Evolutionary conservation across 37 sponge, comb jelly and placozoan species (phyloP).

Genomic region (Diacarnus erythraeanus): DNA sequence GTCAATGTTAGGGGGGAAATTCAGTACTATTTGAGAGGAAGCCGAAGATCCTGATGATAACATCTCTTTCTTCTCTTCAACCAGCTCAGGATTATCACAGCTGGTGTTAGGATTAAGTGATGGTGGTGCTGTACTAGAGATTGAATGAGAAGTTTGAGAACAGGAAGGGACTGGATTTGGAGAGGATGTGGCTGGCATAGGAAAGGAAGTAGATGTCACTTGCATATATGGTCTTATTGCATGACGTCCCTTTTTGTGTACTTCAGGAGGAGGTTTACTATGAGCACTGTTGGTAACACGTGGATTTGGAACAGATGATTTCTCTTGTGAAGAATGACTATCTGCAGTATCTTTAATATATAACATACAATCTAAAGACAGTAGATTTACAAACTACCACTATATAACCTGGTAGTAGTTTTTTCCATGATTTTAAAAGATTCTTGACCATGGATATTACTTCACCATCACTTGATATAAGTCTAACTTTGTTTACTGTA

Average conservation of each 20-base stretch:
- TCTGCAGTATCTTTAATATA: too few species aligned
- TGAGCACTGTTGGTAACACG: not conserved
- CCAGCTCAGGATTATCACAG: not conserved
- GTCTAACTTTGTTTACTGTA: conserved; percentile 75
- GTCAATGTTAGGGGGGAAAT: conserved; percentile 17
- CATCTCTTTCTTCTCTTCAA: not conserved
- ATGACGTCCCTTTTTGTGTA: too few species aligned
- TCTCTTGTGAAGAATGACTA: not conserved
- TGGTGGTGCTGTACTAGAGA: too few species aligned
- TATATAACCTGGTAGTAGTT: conserved; percentile 49
- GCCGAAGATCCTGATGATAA: not conserved
- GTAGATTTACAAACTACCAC: not conserved
- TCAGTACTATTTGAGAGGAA: not conserved
- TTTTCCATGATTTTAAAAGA: conserved; percentile 94
- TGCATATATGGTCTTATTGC: too few species aligned
- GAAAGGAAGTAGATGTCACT: not conserved
- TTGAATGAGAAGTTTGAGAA: not conserved
- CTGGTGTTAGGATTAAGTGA: too few species aligned
- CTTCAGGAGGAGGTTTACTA: not conserved
- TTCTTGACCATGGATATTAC: conserved; percentile 79
- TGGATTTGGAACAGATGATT: not conserved
- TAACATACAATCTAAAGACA: not conserved
- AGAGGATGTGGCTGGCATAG: conserved; percentile 6
- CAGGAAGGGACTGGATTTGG: conserved; percentile 49
- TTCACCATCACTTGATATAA: conserved; percentile 62